Conservation (phyloP, 2,888 invertebrate species). For the Nezara viridula region DNA sequence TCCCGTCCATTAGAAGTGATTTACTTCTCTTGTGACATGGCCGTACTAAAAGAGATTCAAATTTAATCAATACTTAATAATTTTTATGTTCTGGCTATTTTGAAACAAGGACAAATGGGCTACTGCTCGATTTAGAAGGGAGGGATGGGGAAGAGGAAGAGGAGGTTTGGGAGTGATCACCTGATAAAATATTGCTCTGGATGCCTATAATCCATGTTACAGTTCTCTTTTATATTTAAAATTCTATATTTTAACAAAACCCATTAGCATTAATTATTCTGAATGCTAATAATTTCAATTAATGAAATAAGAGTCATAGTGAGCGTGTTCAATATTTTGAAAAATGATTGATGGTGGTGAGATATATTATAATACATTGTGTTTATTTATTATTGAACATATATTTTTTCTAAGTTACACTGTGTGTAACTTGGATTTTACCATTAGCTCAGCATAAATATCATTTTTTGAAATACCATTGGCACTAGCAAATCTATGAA, state of each 20-base stretch:
- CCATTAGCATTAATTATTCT: neutral
- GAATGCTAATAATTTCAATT: neutral
- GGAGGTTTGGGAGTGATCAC: too few relatives aligned
- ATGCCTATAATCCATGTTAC: too few relatives aligned
- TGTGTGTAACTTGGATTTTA: neutral
- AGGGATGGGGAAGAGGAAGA: too few relatives aligned
- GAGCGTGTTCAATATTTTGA: neutral
- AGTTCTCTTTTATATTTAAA: too few relatives aligned
- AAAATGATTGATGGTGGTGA: neutral
- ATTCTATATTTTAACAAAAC: neutral
- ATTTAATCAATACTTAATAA: too few relatives aligned
- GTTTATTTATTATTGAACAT: slow-evolving; percentile 11
- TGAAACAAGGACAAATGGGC: too few relatives aligned
- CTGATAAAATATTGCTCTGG: too few relatives aligned
- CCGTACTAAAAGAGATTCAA: too few relatives aligned
- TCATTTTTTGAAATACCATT: neutral
- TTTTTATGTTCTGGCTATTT: too few relatives aligned
- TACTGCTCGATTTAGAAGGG: too few relatives aligned
- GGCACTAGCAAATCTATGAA: slow-evolving; percentile 51
- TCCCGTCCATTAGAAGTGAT: too few relatives aligned
- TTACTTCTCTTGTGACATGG: too few relatives aligned
- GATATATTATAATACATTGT: neutral
- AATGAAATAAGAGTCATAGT: neutral
- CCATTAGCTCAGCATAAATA: neutral
- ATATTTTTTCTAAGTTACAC: slow-evolving; percentile 36